These are phyloP conservation scores for Sebastes goodei DNA, from an alignment of 2,797 vertebrate genomes.

Conservation along the genomic window DNA sequence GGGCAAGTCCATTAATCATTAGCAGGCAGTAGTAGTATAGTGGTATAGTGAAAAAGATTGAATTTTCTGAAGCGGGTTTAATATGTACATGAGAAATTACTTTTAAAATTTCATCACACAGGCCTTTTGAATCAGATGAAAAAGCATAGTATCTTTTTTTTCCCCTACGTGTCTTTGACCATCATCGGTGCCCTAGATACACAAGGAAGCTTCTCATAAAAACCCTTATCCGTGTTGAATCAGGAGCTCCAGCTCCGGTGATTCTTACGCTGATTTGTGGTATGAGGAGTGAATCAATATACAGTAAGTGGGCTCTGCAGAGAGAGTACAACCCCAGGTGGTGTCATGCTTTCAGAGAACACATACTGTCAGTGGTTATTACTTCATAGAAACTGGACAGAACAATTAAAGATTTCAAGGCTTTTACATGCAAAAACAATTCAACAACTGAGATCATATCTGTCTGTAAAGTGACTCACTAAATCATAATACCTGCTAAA, in stretches of 20 bases:
- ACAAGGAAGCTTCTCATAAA: constrained; percentile 35
- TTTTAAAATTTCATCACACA: constrained; percentile 66
- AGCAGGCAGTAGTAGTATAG: constrained; percentile 3
- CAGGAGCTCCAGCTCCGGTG: constrained; percentile 6
- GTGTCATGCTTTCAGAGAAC: constrained; percentile 26
- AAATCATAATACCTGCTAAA: constrained; percentile 20
- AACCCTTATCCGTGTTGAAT: constrained; percentile 37
- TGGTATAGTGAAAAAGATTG: constrained; percentile 5
- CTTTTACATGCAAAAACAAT: not conserved
- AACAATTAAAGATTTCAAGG: not conserved
- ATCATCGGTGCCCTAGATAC: constrained; percentile 52
- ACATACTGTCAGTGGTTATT: constrained; percentile 3
- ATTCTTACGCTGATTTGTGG: constrained; percentile 35
- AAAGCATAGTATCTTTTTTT: constrained; percentile 47
- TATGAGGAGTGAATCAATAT: constrained; percentile 12
- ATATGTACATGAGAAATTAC: constrained; percentile 69
- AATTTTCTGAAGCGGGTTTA: constrained; percentile 61
- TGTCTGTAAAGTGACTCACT: constrained; percentile 10
- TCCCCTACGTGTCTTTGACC: constrained; percentile 25
- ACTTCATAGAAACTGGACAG: not conserved
- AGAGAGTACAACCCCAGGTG: not conserved
- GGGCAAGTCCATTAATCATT: constrained; percentile 37
- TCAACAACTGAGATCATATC: not conserved
- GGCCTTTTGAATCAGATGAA: constrained; percentile 75
- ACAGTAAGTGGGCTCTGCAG: not conserved